A percentile compares a stretch with the other conserved stretches of the same genome.
phyloP scores from a whole-genome alignment of 2,797 vertebrate genomes.

The Mormyrops attenuatus region DNA sequence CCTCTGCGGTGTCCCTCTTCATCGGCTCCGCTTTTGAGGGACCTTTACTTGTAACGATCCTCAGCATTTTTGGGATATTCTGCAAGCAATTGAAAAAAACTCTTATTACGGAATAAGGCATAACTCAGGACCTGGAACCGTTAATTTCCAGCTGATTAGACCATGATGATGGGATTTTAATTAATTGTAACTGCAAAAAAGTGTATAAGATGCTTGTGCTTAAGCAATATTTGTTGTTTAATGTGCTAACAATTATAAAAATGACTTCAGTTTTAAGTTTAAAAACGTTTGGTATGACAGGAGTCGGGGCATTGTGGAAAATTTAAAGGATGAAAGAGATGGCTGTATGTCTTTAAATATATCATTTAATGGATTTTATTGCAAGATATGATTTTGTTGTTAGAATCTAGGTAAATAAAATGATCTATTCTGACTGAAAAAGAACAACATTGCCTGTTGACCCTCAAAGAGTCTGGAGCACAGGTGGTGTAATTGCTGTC shows the following conservation, averaged over 20 bases:
- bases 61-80: constrained; percentile 70
- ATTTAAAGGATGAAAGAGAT: background rate
- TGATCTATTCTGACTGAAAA: background rate
- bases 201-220: background rate
- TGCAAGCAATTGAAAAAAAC: constrained; percentile 28
- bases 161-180: background rate
- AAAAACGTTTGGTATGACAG: background rate
- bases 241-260: background rate
- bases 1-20: constrained; percentile 55
- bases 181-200: constrained; percentile 6
- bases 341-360: background rate
- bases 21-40: constrained; percentile 48
- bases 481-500: background rate
- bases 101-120: background rate
- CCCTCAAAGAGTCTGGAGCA: background rate
- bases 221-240: background rate
- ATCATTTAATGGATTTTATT: background rate
- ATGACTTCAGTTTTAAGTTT: background rate
- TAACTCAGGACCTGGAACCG: background rate
- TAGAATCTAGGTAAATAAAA: background rate
- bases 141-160: background rate
- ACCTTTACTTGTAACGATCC: constrained; percentile 62
- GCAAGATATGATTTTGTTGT: background rate
- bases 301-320: background rate
- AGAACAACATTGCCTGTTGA: background rate